phyloP scores from a whole-genome alignment of 2,797 vertebrate species.

The Luscinia megarhynchos region DNA sequence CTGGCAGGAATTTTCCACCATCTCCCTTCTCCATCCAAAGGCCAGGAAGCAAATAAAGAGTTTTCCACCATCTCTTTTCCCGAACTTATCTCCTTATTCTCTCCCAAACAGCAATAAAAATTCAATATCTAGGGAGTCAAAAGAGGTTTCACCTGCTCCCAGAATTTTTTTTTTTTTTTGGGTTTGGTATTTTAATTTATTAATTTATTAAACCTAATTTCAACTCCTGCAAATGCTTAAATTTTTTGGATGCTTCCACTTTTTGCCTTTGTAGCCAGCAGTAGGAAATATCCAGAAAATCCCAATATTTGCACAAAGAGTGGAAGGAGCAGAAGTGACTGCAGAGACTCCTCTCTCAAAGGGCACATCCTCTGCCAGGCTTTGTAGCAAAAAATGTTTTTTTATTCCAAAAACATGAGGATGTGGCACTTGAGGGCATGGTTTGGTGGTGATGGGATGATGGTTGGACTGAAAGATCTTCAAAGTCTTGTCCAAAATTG shows the following conservation, averaged over 20 bases:
- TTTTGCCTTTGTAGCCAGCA: not conserved
- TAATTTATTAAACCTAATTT: not conserved
- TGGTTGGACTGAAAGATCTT: not conserved
- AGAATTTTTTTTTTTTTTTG: not conserved
- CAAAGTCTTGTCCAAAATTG: not conserved
- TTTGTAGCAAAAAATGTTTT: too few relatives aligned
- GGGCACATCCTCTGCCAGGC: too few relatives aligned
- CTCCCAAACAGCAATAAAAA: not conserved
- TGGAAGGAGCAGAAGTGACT: not conserved
- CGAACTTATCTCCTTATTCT: not conserved
- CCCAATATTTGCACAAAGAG: accelerated
- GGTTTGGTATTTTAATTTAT: not conserved
- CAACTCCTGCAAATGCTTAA: accelerated
- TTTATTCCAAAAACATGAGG: not conserved
- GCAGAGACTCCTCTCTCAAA: too few relatives aligned
- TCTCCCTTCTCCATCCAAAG: not conserved
- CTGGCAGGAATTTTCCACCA: not conserved
- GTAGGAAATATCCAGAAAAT: not conserved
- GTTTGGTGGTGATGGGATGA: not conserved
- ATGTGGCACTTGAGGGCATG: not conserved
- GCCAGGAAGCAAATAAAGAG: not conserved
- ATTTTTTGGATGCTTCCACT: not conserved
- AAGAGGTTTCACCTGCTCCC: not conserved
- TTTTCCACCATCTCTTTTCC: not conserved
- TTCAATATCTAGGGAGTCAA: not conserved